Evolutionary conservation across 1,140 invertebrate genomes (phyloP), one percentile per base, ranked within the genome.

Genomic region (Phenacoccus solenopsis): DNA sequence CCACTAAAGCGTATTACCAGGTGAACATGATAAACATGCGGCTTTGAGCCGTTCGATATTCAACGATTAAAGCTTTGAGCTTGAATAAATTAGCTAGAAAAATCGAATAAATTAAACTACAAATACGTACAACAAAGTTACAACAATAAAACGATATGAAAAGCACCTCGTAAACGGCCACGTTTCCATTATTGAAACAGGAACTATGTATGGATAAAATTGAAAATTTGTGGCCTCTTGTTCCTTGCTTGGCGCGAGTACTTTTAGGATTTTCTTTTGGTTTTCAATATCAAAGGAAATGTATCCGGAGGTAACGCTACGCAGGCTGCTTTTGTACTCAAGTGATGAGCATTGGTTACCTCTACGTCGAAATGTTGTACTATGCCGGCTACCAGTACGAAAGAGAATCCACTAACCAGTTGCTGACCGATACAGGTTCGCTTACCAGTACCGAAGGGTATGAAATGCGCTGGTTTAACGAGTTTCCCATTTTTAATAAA

Each of bases 341-440:
- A 76, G 49, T 81, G 78, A 0, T 82, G 81, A 7, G 80, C 73
- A 72, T 82, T 78, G 0, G 81, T 79, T 13, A 85, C 80, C 0
- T 77, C 76, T n/a, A 94, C 81, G 57, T 89, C 84, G 75, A 87
- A 93, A 70, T 86, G 82, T 73, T 91, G 88, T 28, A 93, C 75
- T 12, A 94, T 79, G 24, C 85, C 90, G 0, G 87, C 85, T 32
- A 93, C 77, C 69, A 87, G 82, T 0, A 90, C 80, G 77, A 92
- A 90, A 68, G 84, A 84, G 76, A 90, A 85, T 35, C 88, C 85
- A 22, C 86, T 85, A 0, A 92, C 88, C 28, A 96, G 79, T 69
- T 88, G 88, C 77, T 93, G 91, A 0, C 93, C 93, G 71, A 96
- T 87, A 75, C 93, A 95, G 0, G 90, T 90, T 13, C 93, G 81